Conservation (phyloP, 1,140 invertebrate species). For the Adoxophyes honmai region DNA sequence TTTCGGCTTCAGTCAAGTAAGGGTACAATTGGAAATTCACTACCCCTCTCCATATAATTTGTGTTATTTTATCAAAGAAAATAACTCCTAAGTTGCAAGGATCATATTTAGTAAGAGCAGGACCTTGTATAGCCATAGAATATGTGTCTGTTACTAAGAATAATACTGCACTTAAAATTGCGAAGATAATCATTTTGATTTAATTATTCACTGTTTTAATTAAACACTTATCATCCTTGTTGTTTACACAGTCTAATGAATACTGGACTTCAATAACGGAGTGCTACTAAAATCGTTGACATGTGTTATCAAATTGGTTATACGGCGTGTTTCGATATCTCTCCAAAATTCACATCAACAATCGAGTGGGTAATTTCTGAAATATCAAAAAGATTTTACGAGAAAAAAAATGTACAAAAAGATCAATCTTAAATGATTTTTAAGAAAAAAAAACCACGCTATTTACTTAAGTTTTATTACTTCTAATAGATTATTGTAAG, state of each 20-base stretch:
- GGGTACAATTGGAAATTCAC: conserved; percentile 46
- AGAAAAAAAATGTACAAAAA: no score
- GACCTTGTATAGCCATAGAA: conserved; percentile 51
- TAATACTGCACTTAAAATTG: conserved; percentile 16
- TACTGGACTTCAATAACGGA: neutral
- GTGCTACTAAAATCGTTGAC: conserved; percentile 14
- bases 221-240: conserved; percentile 2
- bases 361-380: no score
- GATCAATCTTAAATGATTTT: no score
- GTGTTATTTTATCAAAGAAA: conserved; percentile 53
- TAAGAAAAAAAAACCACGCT: no score
- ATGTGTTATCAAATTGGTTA: conserved; percentile 18
- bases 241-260: conserved; percentile 14
- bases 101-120: conserved; percentile 47
- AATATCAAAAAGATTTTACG: no score
- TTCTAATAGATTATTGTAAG: no score
- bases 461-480: no score
- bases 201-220: no score
- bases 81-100: conserved; percentile 56
- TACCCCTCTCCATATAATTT: conserved; percentile 45
- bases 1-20: conserved; percentile 34
- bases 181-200: conserved; percentile 6
- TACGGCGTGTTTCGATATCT: conserved; percentile 20
- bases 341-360: neutral
- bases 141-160: conserved; percentile 27